A percentile compares a stretch with the other conserved stretches of the same genome.
phyloP scores from a whole-genome alignment of 1,140 invertebrate species.

The Archivesica marissinica region DNA sequence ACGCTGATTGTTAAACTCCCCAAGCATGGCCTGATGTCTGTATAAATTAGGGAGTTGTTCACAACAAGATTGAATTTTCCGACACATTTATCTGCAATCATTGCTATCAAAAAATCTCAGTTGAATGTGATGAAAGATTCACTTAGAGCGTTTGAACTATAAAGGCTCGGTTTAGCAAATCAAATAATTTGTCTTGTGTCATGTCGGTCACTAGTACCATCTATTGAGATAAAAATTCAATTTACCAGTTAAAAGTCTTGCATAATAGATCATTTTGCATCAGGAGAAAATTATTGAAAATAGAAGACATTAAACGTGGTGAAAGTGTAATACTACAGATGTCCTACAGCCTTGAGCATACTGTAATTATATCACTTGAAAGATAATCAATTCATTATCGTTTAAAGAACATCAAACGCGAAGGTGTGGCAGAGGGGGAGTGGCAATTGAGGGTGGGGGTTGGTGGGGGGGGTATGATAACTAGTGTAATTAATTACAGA shows the following conservation, averaged over 20 bases:
- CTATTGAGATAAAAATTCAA: constrained; percentile 24
- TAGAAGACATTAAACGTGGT: not conserved
- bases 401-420: not conserved
- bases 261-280: constrained; percentile 13
- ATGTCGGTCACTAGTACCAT: not conserved
- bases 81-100: not conserved
- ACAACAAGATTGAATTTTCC: constrained; percentile 12
- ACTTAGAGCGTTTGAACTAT: not conserved
- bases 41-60: too few species aligned
- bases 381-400: not conserved
- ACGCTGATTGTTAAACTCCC: too few species aligned
- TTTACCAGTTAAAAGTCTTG: constrained; percentile 22
- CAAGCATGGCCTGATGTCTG: too few species aligned
- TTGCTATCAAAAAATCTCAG: not conserved
- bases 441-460: not conserved
- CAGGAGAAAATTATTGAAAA: constrained; percentile 13
- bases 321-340: not conserved
- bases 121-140: constrained; percentile 16
- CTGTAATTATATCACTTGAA: too few species aligned
- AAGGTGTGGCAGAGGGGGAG: not conserved
- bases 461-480: too few species aligned
- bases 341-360: not conserved
- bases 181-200: constrained; percentile 1
- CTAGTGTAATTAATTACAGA: too few species aligned
- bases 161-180: constrained; percentile 3